phyloP scores from a whole-genome alignment of 2,888 invertebrate genomes.

The Mythimna loreyi region DNA sequence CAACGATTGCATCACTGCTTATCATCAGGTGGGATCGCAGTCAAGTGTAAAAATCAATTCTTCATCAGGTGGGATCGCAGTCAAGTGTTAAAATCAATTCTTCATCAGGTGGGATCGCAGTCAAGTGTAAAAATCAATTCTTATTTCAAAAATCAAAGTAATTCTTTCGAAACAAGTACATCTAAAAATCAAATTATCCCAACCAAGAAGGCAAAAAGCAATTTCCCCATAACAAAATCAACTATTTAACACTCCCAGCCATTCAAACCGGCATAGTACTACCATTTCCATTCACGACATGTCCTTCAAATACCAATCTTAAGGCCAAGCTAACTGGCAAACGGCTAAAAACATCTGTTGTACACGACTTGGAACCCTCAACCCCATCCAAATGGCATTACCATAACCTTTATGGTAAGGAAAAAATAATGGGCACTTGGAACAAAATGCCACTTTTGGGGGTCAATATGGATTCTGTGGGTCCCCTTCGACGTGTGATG shows the following conservation, averaged over 20 bases:
- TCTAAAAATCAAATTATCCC: background rate
- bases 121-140: too few species aligned
- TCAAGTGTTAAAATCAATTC: too few species aligned
- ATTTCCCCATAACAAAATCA: background rate
- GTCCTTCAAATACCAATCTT: conserved; percentile 67
- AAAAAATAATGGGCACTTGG: conserved; percentile 85
- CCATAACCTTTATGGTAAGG: conserved; percentile 88
- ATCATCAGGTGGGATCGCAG: too few species aligned
- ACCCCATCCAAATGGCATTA: conserved; percentile 85
- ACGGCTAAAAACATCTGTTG: conserved; percentile 82
- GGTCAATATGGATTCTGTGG: conserved; percentile 77
- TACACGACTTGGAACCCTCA: conserved; percentile 75
- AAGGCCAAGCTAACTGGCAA: conserved; percentile 69
- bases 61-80: too few species aligned
- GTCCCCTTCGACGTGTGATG: conserved; percentile 82
- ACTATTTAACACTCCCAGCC: conserved; percentile 37
- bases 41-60: too few species aligned
- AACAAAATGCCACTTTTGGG: conserved; percentile 76
- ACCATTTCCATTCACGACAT: conserved; percentile 75
- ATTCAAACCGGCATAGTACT: conserved; percentile 40
- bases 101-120: too few species aligned
- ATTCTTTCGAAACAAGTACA: background rate
- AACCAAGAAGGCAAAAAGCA: background rate
- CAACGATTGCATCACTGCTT: too few species aligned
- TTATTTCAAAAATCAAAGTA: background rate